Percentiles rank a stretch among this genome's conserved stretches.
phyloP scores from a whole-genome alignment of 2,113 vertebrate genomes.

The Leptosomus discolor region DNA sequence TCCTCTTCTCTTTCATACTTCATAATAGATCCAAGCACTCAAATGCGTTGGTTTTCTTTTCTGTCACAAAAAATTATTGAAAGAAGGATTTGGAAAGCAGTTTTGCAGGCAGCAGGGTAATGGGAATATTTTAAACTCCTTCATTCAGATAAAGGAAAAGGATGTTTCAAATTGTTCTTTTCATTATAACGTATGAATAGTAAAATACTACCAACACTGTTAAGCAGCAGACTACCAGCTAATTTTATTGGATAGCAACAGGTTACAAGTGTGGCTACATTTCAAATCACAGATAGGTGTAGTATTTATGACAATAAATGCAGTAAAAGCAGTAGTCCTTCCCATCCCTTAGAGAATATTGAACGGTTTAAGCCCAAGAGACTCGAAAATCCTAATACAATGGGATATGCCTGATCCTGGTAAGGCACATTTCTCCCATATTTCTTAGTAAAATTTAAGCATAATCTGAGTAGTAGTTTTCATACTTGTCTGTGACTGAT shows the following conservation, averaged over 20 bases:
- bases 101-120: background rate
- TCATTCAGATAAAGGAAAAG: background rate
- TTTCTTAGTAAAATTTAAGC: background rate
- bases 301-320: background rate
- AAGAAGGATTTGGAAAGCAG: background rate
- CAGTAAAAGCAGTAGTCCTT: background rate
- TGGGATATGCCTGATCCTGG: background rate
- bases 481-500: background rate
- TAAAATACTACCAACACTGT: background rate
- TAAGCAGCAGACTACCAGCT: background rate
- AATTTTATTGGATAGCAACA: background rate
- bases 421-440: background rate
- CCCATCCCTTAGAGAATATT: background rate
- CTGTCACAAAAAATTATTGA: background rate
- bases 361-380: background rate
- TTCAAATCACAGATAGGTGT: background rate
- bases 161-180: background rate
- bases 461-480: background rate
- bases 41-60: background rate
- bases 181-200: background rate
- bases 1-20: background rate
- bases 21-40: background rate
- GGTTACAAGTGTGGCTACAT: background rate
- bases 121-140: background rate
- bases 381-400: background rate